A percentile compares a stretch with the other conserved stretches of the same genome.
Evolutionary conservation across 2,888 invertebrate species (phyloP).

Genomic region (Brachyopa scutellaris): DNA sequence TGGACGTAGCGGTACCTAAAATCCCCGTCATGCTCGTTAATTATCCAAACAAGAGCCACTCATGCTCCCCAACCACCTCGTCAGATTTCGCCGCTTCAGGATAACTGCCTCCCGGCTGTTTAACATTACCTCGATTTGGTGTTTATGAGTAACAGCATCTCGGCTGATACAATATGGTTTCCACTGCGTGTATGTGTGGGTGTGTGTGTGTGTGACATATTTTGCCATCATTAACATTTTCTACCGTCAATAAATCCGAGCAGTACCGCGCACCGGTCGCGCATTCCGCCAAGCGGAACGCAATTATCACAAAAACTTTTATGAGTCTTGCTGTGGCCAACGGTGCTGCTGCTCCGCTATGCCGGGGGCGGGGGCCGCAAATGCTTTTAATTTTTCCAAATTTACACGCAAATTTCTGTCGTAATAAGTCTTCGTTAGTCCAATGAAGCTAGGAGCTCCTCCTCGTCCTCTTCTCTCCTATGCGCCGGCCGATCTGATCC

Average conservation of each 20-base stretch:
- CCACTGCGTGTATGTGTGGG: background rate
- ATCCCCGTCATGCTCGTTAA: slow-evolving; percentile 70
- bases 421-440: slow-evolving; percentile 60
- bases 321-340: slow-evolving; percentile 12
- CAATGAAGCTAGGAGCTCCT: slow-evolving; percentile 11
- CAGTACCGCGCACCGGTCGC: slow-evolving; percentile 62
- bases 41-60: slow-evolving; percentile 63
- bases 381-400: slow-evolving; percentile 72
- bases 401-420: slow-evolving; percentile 70
- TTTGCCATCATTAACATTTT: slow-evolving; percentile 70
- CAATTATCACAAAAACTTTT: slow-evolving; percentile 72
- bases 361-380: slow-evolving; percentile 20
- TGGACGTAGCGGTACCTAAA: slow-evolving; percentile 42
- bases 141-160: slow-evolving; percentile 61
- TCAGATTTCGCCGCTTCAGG: slow-evolving; percentile 7
- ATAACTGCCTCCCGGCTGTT: slow-evolving; percentile 63
- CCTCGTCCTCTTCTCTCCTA: background rate
- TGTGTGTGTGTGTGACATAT: slow-evolving; percentile 62
- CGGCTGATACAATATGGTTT: too few species aligned
- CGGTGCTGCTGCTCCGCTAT: too few species aligned
- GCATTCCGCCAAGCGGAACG: slow-evolving; percentile 62
- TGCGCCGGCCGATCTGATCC: too few species aligned
- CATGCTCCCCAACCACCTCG: slow-evolving; percentile 17
- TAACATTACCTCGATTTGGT: slow-evolving; percentile 71
- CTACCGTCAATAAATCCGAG: slow-evolving; percentile 67